These are phyloP conservation scores for Numida meleagris DNA, from an alignment of 2,113 vertebrate species.

Conservation along the genomic window DNA sequence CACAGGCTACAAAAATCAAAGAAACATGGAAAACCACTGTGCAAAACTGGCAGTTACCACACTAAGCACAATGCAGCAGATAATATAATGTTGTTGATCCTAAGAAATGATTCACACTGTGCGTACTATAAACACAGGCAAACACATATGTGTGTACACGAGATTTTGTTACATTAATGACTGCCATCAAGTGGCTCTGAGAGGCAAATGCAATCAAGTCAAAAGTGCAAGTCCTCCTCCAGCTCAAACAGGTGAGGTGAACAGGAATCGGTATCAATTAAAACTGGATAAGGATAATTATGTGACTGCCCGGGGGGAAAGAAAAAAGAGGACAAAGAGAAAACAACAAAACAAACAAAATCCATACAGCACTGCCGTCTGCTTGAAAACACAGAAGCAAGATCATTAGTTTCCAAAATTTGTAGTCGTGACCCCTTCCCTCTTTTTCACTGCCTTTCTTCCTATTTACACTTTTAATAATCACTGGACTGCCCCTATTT, in stretches of 20 bases:
- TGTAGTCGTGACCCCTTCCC: rapidly evolving
- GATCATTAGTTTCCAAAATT: background rate
- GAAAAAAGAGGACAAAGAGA: background rate
- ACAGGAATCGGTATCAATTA: rapidly evolving
- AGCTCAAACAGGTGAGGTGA: background rate
- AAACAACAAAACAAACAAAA: background rate
- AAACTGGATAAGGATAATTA: background rate
- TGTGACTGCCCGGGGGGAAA: no score
- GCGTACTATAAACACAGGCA: background rate
- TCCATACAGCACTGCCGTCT: rapidly evolving
- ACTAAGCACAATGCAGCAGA: background rate
- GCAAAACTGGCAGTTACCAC: background rate
- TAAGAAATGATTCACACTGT: background rate
- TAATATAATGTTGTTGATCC: background rate
- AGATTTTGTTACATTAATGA: background rate
- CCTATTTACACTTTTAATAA: background rate
- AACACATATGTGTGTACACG: background rate
- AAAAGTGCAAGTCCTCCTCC: background rate
- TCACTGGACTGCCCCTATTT: background rate
- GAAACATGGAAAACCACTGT: background rate
- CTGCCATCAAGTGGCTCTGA: background rate
- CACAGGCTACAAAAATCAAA: background rate
- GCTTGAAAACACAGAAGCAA: background rate
- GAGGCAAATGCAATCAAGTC: background rate
- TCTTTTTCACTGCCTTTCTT: background rate